phyloP scores from a whole-genome alignment of 2,797 vertebrate genomes.

The Lates japonicus region DNA sequence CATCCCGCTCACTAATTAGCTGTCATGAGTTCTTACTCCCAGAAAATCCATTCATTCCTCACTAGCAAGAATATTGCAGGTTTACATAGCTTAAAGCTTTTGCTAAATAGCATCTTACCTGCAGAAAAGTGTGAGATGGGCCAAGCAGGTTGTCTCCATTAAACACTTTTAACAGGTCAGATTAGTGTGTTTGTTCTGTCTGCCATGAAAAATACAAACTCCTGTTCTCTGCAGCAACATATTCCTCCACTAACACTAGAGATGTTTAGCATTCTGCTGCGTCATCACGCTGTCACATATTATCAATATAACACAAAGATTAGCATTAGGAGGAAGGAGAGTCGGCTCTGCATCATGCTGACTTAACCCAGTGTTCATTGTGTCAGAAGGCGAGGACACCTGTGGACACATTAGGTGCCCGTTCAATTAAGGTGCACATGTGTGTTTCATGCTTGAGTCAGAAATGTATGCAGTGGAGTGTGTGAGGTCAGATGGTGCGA shows the following conservation, averaged over 20 bases:
- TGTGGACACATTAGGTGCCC: background rate
- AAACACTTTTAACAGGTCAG: conserved; percentile 22
- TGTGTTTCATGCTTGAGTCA: conserved; percentile 3
- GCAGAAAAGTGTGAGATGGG: conserved; percentile 16
- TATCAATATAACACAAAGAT: background rate
- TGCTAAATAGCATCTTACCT: conserved; percentile 45
- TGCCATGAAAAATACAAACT: conserved; percentile 18
- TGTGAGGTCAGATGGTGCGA: background rate
- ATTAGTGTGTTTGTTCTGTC: conserved; percentile 14
- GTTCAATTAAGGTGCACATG: background rate
- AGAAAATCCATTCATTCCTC: conserved; percentile 68
- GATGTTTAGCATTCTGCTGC: conserved; percentile 25
- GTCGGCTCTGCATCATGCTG: background rate
- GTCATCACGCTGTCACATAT: conserved; percentile 22
- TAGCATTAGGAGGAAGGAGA: background rate
- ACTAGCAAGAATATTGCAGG: conserved; percentile 47
- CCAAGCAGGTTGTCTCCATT: conserved; percentile 10
- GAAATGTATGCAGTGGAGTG: background rate
- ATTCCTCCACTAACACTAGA: background rate
- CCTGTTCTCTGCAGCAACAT: background rate
- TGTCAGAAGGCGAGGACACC: background rate
- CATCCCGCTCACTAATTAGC: conserved; percentile 74
- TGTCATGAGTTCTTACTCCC: conserved; percentile 65
- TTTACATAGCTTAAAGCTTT: conserved; percentile 50
- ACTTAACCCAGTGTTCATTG: background rate